A percentile compares a stretch with the other conserved stretches of the same genome.
phyloP scores from a whole-genome alignment of 2,888 invertebrate species.

The Lasioglossum figueresi region DNA sequence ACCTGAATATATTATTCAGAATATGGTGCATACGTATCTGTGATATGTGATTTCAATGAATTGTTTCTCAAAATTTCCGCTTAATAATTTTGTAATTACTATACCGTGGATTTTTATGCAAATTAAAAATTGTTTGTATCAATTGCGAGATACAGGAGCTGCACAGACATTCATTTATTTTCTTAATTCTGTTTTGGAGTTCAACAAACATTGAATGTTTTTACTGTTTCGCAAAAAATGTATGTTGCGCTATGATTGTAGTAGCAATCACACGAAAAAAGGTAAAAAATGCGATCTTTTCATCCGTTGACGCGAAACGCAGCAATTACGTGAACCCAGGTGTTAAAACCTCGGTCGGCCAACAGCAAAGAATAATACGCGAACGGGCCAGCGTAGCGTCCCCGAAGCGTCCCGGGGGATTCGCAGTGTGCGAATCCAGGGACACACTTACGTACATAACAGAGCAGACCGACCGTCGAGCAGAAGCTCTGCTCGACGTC shows the following conservation, averaged over 20 bases:
- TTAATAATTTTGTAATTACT: not conserved
- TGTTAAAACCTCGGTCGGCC: not conserved
- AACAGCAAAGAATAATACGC: not conserved
- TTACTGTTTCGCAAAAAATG: not conserved
- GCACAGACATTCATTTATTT: too few relatives aligned
- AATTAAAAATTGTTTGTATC: not conserved
- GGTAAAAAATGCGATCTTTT: not conserved
- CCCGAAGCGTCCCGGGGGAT: not conserved
- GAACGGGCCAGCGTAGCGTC: not conserved
- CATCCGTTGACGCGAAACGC: not conserved
- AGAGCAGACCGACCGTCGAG: not conserved
- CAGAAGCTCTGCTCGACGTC: not conserved
- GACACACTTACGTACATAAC: conserved; percentile 1
- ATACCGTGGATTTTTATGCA: not conserved
- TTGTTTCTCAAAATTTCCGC: not conserved
- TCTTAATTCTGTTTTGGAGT: too few relatives aligned
- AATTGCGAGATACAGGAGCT: too few relatives aligned
- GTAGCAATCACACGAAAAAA: not conserved
- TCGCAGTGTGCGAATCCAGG: not conserved
- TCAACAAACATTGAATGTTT: too few relatives aligned
- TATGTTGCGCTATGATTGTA: not conserved
- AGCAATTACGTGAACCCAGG: not conserved
- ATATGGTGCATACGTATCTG: not conserved
- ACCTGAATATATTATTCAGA: not conserved
- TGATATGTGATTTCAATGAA: not conserved